Evolutionary conservation across 2,113 vertebrate genomes (phyloP).

Genomic region (Chaetodon auriga): DNA sequence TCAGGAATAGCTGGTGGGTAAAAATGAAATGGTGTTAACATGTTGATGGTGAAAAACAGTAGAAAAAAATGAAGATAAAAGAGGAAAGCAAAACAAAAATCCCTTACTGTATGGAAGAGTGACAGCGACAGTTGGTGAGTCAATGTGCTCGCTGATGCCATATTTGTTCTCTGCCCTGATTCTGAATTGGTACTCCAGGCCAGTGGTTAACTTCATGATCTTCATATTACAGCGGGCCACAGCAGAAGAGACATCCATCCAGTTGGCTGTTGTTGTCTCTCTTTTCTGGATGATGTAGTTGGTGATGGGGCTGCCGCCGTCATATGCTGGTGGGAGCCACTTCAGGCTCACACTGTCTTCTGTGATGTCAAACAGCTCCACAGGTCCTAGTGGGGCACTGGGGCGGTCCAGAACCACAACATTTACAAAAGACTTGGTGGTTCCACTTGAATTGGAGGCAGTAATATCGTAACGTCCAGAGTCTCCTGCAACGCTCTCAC

Average conservation of each 20-base stretch:
- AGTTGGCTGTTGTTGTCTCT: conserved; percentile 94
- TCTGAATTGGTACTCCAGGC: conserved; percentile 97
- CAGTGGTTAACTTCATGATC: conserved; percentile 93
- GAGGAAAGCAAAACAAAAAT: not conserved
- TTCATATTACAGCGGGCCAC: conserved; percentile 95
- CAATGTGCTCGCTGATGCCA: conserved; percentile 95
- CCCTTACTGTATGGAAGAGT: conserved; percentile 96
- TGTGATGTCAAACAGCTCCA: conserved; percentile 91
- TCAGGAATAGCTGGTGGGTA: conserved; percentile 88
- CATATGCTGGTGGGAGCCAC: conserved; percentile 94
- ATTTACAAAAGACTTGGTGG: conserved; percentile 93
- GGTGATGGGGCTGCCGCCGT: conserved; percentile 96
- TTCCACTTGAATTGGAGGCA: conserved; percentile 95
- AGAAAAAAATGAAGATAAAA: not conserved
- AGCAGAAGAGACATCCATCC: conserved; percentile 95
- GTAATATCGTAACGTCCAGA: conserved; percentile 95
- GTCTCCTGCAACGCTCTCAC: conserved; percentile 93
- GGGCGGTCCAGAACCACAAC: conserved; percentile 95
- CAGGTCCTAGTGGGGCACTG: conserved; percentile 92
- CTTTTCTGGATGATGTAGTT: conserved; percentile 97
- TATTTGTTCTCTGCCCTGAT: conserved; percentile 98
- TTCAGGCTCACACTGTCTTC: conserved; percentile 92
- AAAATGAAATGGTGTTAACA: not conserved
- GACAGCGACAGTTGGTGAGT: conserved; percentile 90
- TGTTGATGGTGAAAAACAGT: not conserved